Base-by-base conservation (phyloP, 1,140 invertebrate genomes). In the Zaprionus ghesquierei region DNA sequence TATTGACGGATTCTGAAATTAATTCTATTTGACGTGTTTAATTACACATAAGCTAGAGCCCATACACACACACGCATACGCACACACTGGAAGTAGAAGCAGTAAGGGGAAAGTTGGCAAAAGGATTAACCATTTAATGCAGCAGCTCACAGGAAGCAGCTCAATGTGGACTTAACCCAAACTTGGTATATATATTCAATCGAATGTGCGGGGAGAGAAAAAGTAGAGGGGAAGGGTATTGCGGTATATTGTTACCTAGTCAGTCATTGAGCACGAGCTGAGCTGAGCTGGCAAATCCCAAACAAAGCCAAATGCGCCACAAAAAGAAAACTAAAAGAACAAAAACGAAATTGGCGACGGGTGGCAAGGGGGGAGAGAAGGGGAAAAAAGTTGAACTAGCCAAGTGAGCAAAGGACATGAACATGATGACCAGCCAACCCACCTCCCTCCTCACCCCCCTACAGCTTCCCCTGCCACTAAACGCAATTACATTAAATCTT, bases 401-500 rank as follows among this genome's bases (percentile, higher is more conserved):
- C 69, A 82, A 81, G 77, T 79, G 69, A 68, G 73, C 63, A 71
- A 87, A 65, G 75, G 71, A 87, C 82, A 81, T 69, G 75, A 87
- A 87, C 61, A 65, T 79, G 68, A 71, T 65, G 59, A 51, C 66
- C 65, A 65, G 41, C 41, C 22, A 6, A 10, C 13, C 20, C 25
- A n/a, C 5, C 51, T 35, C 9, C 13, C 56, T 5, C 5, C 61
- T 33, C 41, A 59, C 23, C 15, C 4, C 5, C 56, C 23, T 33
- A 59, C 20, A 15, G 41, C 18, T 5, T 58, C 62, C 51, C 23
- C 31, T 31, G 33, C 62, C 74, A 53, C 64, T 66, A 72, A 62
- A 89, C 65, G 82, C 82, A 87, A 87, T 87, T 82, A 87, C 82
- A 87, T 87, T 87, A 87, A 87, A 89, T 87, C 82, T 87, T 77